Evolutionary conservation across 2,888 invertebrate genomes (phyloP).

Genomic region (Conops quadrifasciatus): DNA sequence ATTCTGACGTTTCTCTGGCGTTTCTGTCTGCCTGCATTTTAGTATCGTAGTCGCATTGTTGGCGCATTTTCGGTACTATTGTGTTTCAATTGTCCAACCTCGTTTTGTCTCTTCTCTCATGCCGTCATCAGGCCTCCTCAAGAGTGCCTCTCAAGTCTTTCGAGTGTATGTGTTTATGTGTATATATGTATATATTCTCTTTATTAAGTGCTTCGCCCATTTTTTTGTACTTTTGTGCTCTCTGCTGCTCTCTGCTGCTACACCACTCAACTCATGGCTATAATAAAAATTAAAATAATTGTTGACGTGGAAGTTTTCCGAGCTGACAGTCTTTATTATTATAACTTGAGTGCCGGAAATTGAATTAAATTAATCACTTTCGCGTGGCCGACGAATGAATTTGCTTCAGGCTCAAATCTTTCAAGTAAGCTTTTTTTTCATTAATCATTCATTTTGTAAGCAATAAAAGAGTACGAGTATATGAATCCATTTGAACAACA

Average conservation of each 20-base stretch:
- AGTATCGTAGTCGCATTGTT: not conserved
- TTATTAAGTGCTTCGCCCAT: not conserved
- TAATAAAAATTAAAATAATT: constrained; percentile 32
- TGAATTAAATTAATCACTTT: constrained; percentile 25
- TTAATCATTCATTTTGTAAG: no score
- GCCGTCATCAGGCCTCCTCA: not conserved
- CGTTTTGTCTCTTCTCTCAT: not conserved
- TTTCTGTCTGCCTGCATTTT: constrained; percentile 5
- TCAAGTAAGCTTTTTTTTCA: no score
- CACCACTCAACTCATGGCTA: not conserved
- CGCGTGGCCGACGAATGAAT: not conserved
- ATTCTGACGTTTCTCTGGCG: constrained; percentile 3
- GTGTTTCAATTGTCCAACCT: not conserved
- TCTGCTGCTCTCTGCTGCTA: not conserved
- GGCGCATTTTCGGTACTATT: no score
- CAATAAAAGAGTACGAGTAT: no score
- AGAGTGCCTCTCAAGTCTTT: not conserved
- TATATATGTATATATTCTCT: not conserved
- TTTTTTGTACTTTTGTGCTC: not conserved
- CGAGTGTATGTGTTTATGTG: no score
- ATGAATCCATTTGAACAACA: no score
- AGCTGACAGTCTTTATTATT: constrained; percentile 24
- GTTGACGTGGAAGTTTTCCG: constrained; percentile 27
- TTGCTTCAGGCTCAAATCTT: not conserved
- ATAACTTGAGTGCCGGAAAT: constrained; percentile 19